Percentiles rank a stretch among this genome's conserved stretches.
phyloP scores from a whole-genome alignment of 1,140 invertebrate species.

The Ptiloglossa arizonensis region DNA sequence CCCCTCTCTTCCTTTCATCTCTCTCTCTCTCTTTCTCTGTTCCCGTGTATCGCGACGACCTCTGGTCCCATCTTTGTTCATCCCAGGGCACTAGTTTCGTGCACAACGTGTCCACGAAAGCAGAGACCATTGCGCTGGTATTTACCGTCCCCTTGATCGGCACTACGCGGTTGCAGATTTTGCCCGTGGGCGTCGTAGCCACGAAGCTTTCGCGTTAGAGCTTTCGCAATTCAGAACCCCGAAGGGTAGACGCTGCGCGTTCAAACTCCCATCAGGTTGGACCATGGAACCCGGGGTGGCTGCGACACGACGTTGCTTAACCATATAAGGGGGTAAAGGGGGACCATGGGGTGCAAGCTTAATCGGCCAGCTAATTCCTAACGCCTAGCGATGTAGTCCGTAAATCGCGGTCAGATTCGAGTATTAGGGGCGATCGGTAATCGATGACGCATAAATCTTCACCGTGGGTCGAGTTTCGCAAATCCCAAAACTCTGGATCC shows the following conservation, averaged over 20 bases:
- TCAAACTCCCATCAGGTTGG: constrained; percentile 67
- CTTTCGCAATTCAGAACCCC: constrained; percentile 53
- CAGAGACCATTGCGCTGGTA: constrained; percentile 9
- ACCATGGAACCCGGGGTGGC: constrained; percentile 33
- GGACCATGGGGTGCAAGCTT: constrained; percentile 56
- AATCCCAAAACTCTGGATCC: not conserved
- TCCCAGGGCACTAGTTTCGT: too few species aligned
- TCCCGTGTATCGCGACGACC: too few species aligned
- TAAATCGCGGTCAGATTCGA: constrained; percentile 38
- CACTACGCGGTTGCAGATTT: constrained; percentile 25
- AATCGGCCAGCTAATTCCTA: constrained; percentile 69
- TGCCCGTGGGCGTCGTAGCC: constrained; percentile 41
- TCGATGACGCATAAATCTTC: constrained; percentile 48
- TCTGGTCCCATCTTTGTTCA: too few species aligned
- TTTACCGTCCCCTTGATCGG: constrained; percentile 41
- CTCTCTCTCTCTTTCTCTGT: too few species aligned
- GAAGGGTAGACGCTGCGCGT: constrained; percentile 54
- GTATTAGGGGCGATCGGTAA: constrained; percentile 42
- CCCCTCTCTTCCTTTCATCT: too few species aligned
- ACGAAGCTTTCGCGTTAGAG: constrained; percentile 56
- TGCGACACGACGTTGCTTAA: constrained; percentile 18
- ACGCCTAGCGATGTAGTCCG: constrained; percentile 20
- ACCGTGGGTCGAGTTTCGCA: not conserved
- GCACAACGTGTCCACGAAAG: not conserved
- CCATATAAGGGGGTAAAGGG: not conserved